These are phyloP conservation scores for Tetramorium simillimum DNA, from an alignment of 1,140 invertebrate species.

Conservation along the genomic window DNA sequence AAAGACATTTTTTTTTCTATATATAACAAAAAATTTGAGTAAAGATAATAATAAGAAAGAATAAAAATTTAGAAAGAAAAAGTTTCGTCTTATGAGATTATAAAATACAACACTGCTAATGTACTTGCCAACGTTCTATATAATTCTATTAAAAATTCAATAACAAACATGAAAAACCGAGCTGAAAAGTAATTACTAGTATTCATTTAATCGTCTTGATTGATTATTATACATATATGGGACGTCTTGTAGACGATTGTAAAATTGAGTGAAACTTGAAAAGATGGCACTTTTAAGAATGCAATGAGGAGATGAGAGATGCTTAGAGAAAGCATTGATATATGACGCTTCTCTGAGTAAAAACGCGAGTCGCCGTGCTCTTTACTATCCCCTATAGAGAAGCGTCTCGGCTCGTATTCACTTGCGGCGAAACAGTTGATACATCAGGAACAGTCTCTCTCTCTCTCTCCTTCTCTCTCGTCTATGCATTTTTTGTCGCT, in stretches of 20 bases:
- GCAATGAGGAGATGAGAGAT: not conserved
- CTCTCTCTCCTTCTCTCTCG: not conserved
- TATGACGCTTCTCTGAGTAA: not conserved
- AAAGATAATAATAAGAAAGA: not conserved
- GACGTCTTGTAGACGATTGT: not conserved
- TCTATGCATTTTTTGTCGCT: not conserved
- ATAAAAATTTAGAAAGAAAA: not conserved
- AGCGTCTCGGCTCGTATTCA: not conserved
- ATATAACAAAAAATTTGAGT: not conserved
- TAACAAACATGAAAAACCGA: not conserved
- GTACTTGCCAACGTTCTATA: not conserved
- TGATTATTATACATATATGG: not conserved
- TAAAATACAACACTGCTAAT: not conserved
- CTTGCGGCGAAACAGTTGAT: constrained; percentile 30
- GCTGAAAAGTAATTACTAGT: not conserved
- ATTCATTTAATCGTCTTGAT: not conserved
- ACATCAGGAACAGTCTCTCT: not conserved
- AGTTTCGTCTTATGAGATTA: not conserved
- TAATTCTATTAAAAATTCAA: not conserved
- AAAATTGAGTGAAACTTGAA: constrained; percentile 1
- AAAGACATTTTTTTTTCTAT: not conserved
- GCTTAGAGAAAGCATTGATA: constrained; percentile 10
- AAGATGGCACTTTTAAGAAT: not conserved
- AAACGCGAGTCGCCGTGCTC: constrained; percentile 4
- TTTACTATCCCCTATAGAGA: constrained; percentile 6